These are phyloP conservation scores for Phyllotis vaccarum DNA, from an alignment of 2,797 vertebrate species.

Conservation along the genomic window DNA sequence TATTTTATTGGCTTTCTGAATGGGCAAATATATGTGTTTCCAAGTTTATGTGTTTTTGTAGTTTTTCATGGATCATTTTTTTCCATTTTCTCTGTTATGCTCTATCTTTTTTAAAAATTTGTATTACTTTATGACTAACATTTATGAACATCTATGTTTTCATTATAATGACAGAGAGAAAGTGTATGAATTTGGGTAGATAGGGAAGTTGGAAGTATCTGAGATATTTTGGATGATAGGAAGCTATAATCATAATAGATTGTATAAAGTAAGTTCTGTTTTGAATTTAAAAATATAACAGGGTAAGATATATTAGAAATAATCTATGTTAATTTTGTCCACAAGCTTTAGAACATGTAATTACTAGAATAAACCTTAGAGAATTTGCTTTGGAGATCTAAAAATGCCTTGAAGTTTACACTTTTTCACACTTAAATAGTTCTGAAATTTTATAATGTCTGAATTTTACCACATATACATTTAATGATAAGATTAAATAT, in stretches of 20 bases:
- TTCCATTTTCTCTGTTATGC: background rate
- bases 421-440: background rate
- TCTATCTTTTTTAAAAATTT: background rate
- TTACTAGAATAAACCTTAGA: background rate
- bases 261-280: background rate
- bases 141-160: background rate
- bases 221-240: background rate
- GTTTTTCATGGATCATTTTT: background rate
- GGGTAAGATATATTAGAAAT: background rate
- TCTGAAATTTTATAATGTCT: background rate
- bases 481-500: background rate
- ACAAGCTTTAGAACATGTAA: background rate
- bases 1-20: background rate
- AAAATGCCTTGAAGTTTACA: background rate
- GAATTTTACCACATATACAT: background rate
- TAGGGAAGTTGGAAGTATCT: background rate
- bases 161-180: background rate
- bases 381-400: background rate
- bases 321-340: background rate
- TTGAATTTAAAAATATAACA: background rate
- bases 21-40: background rate
- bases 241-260: background rate
- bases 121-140: background rate
- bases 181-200: background rate
- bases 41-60: background rate